Percentiles rank a stretch among this genome's conserved stretches.
Evolutionary conservation across 2,113 vertebrate species (phyloP).

Genomic region (Todiramphus chloris): DNA sequence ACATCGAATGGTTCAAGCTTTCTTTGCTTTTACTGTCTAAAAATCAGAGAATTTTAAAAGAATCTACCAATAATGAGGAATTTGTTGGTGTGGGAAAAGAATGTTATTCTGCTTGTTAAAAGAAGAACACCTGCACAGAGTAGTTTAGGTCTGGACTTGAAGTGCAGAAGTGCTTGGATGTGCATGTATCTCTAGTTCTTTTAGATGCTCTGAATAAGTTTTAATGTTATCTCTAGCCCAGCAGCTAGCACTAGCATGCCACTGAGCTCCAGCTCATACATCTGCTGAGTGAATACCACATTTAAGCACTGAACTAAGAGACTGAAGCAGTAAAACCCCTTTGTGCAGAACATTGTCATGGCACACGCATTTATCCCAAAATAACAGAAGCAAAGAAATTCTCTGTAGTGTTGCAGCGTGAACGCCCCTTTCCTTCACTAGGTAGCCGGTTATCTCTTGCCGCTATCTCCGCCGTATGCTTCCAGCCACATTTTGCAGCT

Average conservation of each 20-base stretch:
- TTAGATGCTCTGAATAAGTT: neutral
- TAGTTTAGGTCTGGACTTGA: neutral
- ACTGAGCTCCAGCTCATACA: neutral
- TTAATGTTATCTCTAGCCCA: neutral
- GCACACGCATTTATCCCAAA: neutral
- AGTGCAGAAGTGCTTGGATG: neutral
- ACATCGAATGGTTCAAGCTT: neutral
- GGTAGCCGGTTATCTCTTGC: neutral
- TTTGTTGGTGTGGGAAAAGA: neutral
- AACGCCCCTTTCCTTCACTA: neutral
- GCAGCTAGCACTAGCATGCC: neutral
- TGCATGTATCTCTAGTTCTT: neutral
- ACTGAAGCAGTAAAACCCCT: neutral
- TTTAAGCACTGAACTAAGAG: neutral
- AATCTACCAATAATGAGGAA: neutral
- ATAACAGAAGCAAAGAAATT: neutral
- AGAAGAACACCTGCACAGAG: neutral
- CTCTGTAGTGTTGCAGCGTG: neutral
- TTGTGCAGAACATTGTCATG: neutral
- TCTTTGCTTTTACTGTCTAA: neutral
- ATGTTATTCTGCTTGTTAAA: neutral
- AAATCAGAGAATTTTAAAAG: neutral
- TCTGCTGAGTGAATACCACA: neutral
- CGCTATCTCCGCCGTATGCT: fast-evolving
- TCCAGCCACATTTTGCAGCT: neutral